Conservation (phyloP, 2,888 invertebrate species). For the Tipula lateralis region DNA sequence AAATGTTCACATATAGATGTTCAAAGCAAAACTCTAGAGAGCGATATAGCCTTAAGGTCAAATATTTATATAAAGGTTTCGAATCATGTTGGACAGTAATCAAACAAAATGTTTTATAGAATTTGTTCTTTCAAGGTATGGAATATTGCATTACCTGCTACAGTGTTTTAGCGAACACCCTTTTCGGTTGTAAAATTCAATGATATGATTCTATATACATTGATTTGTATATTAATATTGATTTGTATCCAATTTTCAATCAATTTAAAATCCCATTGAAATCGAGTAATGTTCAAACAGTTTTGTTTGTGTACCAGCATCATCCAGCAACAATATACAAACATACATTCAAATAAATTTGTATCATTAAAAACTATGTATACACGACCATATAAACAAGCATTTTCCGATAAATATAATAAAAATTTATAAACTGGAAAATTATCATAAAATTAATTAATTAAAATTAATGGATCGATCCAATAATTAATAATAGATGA, state of each 20-base stretch:
- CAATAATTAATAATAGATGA: background rate
- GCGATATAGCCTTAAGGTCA: background rate
- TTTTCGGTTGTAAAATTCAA: too few species aligned
- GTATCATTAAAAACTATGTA: background rate
- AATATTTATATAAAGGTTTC: background rate
- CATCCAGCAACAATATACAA: background rate
- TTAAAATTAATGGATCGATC: constrained; percentile 1
- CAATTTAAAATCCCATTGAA: background rate
- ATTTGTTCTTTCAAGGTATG: background rate
- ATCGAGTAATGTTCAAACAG: background rate
- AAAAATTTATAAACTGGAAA: constrained; percentile 11
- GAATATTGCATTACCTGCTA: background rate
- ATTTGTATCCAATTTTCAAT: background rate
- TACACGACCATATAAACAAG: background rate
- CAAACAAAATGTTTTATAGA: background rate
- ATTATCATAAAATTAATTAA: constrained; percentile 15
- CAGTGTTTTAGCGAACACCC: too few species aligned
- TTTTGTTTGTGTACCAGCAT: background rate
- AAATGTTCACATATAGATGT: background rate
- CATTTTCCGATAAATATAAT: background rate
- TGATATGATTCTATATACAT: background rate
- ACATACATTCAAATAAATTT: background rate
- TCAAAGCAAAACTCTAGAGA: background rate
- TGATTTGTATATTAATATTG: background rate
- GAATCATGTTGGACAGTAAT: background rate